Evolutionary conservation across 2,113 vertebrate species (phyloP).

Genomic region (Pseudopodoces humilis): DNA sequence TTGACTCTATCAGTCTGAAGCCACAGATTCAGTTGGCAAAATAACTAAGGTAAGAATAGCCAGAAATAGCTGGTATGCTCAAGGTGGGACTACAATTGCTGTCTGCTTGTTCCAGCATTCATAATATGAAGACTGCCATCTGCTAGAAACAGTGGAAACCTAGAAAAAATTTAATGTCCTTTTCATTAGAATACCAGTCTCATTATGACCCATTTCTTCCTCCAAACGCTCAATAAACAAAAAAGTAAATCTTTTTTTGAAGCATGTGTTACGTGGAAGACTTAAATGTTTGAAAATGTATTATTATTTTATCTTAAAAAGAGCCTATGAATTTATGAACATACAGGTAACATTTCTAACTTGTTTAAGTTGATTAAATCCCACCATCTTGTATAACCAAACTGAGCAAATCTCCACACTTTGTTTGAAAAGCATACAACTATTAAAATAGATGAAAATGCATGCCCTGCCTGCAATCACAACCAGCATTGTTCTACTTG

Average conservation of each 20-base stretch:
- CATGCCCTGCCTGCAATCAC: not conserved
- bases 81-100: not conserved
- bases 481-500: not conserved
- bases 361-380: not conserved
- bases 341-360: not conserved
- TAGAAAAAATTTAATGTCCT: not conserved
- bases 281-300: not conserved
- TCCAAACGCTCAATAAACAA: not conserved
- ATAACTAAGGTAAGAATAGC: not conserved
- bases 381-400: not conserved
- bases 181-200: not conserved
- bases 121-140: not conserved
- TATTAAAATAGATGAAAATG: conserved; percentile 18
- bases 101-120: not conserved
- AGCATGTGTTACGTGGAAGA: not conserved
- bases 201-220: not conserved
- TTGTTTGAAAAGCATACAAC: conserved; percentile 5
- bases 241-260: not conserved
- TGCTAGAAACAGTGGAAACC: not conserved
- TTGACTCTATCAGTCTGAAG: not conserved
- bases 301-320: not conserved
- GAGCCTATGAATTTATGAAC: conserved; percentile 15
- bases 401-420: not conserved
- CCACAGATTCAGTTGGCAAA: not conserved
- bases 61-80: not conserved